These are phyloP conservation scores for Priocnemis perturbator DNA, from an alignment of 2,888 invertebrate species.

Conservation along the genomic window DNA sequence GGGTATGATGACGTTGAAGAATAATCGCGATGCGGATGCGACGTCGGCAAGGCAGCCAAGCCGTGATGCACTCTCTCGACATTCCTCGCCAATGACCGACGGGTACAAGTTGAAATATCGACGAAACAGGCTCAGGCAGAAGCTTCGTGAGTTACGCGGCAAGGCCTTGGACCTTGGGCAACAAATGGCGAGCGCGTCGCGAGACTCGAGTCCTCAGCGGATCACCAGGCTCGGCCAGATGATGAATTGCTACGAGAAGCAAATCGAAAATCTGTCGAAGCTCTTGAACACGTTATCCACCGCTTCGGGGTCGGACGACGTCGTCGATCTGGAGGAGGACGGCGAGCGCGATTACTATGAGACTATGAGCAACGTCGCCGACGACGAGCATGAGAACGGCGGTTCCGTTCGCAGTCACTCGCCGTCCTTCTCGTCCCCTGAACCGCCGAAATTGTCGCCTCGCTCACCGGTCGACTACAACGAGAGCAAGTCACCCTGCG, in stretches of 20 bases:
- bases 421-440: slow-evolving; percentile 44
- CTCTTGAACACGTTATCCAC: slow-evolving; percentile 52
- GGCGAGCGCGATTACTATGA: slow-evolving; percentile 9
- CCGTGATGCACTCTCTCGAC: slow-evolving; percentile 1
- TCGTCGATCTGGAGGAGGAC: slow-evolving; percentile 5
- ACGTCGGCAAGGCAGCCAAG: not conserved
- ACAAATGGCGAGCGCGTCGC: slow-evolving; percentile 43
- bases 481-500: slow-evolving; percentile 32
- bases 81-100: slow-evolving; percentile 32
- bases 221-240: slow-evolving; percentile 52
- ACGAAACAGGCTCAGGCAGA: slow-evolving; percentile 53
- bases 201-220: slow-evolving; percentile 33
- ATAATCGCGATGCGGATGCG: not conserved
- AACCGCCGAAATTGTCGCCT: slow-evolving; percentile 63
- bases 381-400: slow-evolving; percentile 5
- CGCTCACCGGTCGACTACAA: slow-evolving; percentile 43
- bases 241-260: slow-evolving; percentile 60
- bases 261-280: slow-evolving; percentile 63
- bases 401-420: not conserved
- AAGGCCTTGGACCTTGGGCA: slow-evolving; percentile 55
- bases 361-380: slow-evolving; percentile 29
- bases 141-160: slow-evolving; percentile 54
- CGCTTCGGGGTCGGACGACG: slow-evolving; percentile 33
- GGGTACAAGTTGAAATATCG: slow-evolving; percentile 50
- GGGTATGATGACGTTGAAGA: slow-evolving; percentile 5